These are phyloP conservation scores for Orthosia gothica DNA, from an alignment of 2,888 invertebrate genomes.

Conservation along the genomic window DNA sequence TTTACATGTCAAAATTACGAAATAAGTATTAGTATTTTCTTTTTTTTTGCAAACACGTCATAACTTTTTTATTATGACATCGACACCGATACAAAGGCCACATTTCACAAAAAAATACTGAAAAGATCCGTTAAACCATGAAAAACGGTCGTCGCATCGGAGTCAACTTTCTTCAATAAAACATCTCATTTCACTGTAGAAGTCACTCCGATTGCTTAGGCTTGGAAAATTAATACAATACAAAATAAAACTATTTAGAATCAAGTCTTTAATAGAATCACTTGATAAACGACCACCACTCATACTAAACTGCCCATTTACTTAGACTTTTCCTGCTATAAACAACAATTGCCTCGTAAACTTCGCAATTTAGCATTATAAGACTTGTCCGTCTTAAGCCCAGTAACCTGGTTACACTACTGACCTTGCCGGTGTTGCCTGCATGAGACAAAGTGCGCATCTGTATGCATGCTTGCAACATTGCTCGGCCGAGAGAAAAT, in stretches of 20 bases:
- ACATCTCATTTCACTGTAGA: neutral
- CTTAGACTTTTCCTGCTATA: neutral
- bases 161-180: neutral
- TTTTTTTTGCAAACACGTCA: too few species aligned
- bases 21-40: too few species aligned
- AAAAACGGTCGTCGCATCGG: too few species aligned
- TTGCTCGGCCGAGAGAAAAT: slow-evolving; percentile 34
- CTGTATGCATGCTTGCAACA: slow-evolving; percentile 61
- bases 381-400: slow-evolving; percentile 37
- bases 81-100: too few species aligned
- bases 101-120: too few species aligned
- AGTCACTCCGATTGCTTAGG: neutral
- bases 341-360: slow-evolving; percentile 8
- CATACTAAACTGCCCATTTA: neutral
- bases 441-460: slow-evolving; percentile 50
- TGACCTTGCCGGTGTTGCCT: slow-evolving; percentile 58
- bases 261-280: neutral
- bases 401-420: slow-evolving; percentile 35
- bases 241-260: neutral
- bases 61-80: too few species aligned
- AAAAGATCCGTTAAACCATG: too few species aligned
- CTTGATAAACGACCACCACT: neutral
- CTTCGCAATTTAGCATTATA: neutral
- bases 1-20: too few species aligned
- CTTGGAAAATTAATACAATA: neutral